Conservation (phyloP, 2,797 vertebrate species). For the Tinamus major region DNA sequence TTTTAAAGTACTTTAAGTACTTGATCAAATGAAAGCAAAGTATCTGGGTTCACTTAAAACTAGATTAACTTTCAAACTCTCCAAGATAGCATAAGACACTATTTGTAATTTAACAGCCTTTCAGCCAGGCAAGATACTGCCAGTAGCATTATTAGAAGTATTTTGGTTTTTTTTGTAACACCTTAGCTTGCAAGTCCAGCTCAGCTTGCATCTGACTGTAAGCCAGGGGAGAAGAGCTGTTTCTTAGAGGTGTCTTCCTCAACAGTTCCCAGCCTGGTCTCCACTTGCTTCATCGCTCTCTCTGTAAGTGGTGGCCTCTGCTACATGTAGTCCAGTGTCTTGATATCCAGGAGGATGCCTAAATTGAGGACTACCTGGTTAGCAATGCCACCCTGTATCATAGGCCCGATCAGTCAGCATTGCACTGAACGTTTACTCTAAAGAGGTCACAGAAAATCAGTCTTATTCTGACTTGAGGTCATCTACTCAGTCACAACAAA, state of each 20-base stretch:
- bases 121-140: not conserved
- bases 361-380: not conserved
- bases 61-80: not conserved
- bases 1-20: not conserved
- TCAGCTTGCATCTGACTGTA: not conserved
- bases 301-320: not conserved
- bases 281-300: not conserved
- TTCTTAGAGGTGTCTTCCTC: not conserved
- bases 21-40: no score
- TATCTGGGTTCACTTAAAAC: no score
- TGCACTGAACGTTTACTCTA: not conserved
- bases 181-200: not conserved
- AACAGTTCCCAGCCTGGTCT: not conserved
- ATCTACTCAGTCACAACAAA: not conserved
- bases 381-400: not conserved
- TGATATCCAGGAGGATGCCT: not conserved
- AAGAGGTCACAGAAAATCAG: not conserved
- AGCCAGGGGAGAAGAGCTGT: not conserved
- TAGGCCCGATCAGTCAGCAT: not conserved
- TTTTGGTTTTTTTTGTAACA: not conserved
- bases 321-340: not conserved
- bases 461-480: not conserved
- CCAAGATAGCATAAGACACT: not conserved
- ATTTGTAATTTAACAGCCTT: not conserved
- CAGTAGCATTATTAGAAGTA: not conserved